Conservation (phyloP, 2,113 vertebrate genomes). For the Dasyprocta punctata region DNA sequence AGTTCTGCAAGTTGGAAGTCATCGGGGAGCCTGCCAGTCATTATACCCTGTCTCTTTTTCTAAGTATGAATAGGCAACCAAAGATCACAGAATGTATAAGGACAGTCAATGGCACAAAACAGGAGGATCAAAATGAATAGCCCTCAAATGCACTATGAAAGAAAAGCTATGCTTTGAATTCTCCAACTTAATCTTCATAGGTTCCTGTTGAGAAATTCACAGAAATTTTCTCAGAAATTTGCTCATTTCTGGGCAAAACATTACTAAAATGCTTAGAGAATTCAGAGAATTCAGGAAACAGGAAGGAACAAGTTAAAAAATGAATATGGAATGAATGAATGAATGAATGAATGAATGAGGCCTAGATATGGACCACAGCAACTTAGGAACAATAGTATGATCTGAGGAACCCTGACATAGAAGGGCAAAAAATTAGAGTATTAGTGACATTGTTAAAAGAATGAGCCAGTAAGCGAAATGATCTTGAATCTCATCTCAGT, state of each 20-base stretch:
- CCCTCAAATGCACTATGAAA: background rate
- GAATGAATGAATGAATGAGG: too few relatives aligned
- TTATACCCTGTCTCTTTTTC: background rate
- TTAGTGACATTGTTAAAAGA: background rate
- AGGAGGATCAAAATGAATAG: background rate
- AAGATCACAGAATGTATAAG: background rate
- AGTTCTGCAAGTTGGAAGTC: background rate
- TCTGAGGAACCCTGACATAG: background rate
- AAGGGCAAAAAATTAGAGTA: background rate
- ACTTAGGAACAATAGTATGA: background rate
- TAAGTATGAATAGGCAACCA: background rate
- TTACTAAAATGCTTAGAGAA: background rate
- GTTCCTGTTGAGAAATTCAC: background rate
- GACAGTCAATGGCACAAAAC: background rate
- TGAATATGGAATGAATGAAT: background rate
- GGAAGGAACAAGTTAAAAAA: background rate
- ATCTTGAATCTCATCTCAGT: background rate
- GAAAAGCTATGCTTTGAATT: background rate
- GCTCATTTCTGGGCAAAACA: constrained; percentile 6
- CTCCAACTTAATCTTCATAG: background rate
- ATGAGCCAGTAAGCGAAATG: background rate
- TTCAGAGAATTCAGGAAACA: background rate
- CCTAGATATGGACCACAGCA: background rate
- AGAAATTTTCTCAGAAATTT: background rate
- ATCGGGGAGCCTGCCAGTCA: background rate